Evolutionary conservation across 2,113 vertebrate species (phyloP), one percentile per base, ranked within the genome.

Genomic region (Myxocyprinus asiaticus): DNA sequence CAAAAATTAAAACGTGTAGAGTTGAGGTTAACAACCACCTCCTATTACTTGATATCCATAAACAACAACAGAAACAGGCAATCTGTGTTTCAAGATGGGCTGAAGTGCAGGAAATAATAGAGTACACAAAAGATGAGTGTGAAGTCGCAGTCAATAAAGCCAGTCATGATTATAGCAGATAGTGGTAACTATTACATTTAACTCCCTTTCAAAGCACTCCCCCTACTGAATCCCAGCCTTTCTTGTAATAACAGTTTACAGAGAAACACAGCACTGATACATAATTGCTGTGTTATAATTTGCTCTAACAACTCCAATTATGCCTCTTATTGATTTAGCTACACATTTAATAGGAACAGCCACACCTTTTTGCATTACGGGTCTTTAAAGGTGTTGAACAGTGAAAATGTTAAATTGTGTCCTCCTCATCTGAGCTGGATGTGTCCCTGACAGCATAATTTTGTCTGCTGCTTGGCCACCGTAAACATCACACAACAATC

Each of bases 231-330:
- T 33, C 22, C 22, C 22, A 86, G 94, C 89, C 91, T 91, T 90
- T 90, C 91, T 71, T 90, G 94, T 96, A 98, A 98, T 97, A 96
- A 96, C 94, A 93, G 96, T 97, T 98, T 98, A 96, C 92, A 92
- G 93, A 95, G 93, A 93, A 95, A 95, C 95, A 96, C 95, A 96
- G 95, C 96, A 95, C 91, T 94, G 95, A 92, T 93, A 96, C 95
- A 97, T 95, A 98, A 97, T 96, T 93, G 95, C 93, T 92, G 92
- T 91, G 95, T 98, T 97, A 96, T 97, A 98, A 99, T 98, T 97
- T 97, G 94, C 95, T 97, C 96, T 98, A 98, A 99, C 96, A 97
- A 96, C 96, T 97, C 95, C 94, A 98, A 98, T 98, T 99, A 97
- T 97, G 92, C 93, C 95, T 95, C 95, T 94, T 98, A 99, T 99